Conservation (phyloP, 2,888 invertebrate species). For the Mesopsocus fuscifrons region DNA sequence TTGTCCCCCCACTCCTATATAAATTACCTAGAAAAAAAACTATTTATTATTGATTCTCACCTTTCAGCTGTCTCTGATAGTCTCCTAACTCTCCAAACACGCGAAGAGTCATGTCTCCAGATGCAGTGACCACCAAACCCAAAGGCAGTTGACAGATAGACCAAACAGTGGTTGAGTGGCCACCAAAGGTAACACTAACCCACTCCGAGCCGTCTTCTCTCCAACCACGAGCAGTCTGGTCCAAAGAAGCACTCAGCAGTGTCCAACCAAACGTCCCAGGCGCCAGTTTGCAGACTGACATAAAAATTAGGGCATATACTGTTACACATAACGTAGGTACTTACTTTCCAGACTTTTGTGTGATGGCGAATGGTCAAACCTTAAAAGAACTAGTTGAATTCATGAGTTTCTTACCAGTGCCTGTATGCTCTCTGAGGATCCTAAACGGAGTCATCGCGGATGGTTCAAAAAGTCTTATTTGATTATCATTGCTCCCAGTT, state of each 20-base stretch:
- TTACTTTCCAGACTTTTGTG: too few species aligned
- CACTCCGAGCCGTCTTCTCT: constrained; percentile 28
- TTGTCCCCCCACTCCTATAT: too few species aligned
- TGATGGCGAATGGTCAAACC: too few species aligned
- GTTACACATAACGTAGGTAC: too few species aligned
- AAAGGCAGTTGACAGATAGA: constrained; percentile 37
- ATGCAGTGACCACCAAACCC: constrained; percentile 55
- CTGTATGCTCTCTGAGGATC: constrained; percentile 56
- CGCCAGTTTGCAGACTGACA: constrained; percentile 30
- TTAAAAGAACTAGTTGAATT: not conserved
- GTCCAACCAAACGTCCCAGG: constrained; percentile 30
- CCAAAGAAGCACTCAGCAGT: constrained; percentile 82
- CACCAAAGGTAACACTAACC: constrained; percentile 36
- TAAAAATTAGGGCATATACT: constrained; percentile 4
- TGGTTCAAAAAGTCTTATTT: constrained; percentile 58
- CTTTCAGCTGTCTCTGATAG: too few species aligned
- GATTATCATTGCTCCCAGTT: constrained; percentile 77
- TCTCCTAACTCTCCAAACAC: too few species aligned
- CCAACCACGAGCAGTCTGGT: constrained; percentile 76
- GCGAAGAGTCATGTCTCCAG: constrained; percentile 61
- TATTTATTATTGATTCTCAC: too few species aligned
- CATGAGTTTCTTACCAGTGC: constrained; percentile 32
- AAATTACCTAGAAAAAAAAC: constrained; percentile 9
- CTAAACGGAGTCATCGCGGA: constrained; percentile 46
- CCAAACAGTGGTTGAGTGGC: constrained; percentile 80